Evolutionary conservation across 2,797 vertebrate genomes (phyloP), one percentile per base, ranked within the genome.

Genomic region (Lophotriccus pileatus): DNA sequence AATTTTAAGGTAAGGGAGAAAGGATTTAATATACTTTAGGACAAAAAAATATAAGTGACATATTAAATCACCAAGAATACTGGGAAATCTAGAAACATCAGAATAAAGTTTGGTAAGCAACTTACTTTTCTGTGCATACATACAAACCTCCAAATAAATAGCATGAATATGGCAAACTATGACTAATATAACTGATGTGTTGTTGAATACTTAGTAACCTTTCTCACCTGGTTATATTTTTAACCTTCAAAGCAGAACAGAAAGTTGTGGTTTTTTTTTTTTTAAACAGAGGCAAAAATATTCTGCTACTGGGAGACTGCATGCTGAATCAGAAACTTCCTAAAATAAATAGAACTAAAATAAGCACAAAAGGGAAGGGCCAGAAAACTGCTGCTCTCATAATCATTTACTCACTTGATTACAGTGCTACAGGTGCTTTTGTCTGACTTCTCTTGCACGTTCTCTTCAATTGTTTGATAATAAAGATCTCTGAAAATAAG

Each of bases 271-370:
- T 2, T 8, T 60, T 30, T 52, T 60, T 28, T 70, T 77, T 20
- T 27, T 36, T 37, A 87, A 55, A 15, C 25, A 4, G 28, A 92
- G 21, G 20, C 18, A 84, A 93, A 95, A 88, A 80, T 81, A 84
- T 24, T 52, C 89, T 70, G 47, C 46, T 77, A 63, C 3, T 58
- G 55, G 2, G 1, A 85, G 43, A 76, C 30, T 50, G 39, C 27
- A 50, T 4, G 24, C 53, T 94, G 69, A 92, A 88, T 95, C 76
- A 91, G 43, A 74, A 81, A 84, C 49, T 64, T 86, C 62, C 80
- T 56, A 84, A 94, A 96, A 92, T 90, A 84, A 70, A 77, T 10
- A 83, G n/a, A 72, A 59, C 37, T 67, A 84, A 81, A 84, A 70
- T 70, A 93, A 80, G 43, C 69, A 84, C 47, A 74, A 80, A 94